Evolutionary conservation across 2,797 vertebrate genomes (phyloP).

Genomic region (Hyperoplus immaculatus): DNA sequence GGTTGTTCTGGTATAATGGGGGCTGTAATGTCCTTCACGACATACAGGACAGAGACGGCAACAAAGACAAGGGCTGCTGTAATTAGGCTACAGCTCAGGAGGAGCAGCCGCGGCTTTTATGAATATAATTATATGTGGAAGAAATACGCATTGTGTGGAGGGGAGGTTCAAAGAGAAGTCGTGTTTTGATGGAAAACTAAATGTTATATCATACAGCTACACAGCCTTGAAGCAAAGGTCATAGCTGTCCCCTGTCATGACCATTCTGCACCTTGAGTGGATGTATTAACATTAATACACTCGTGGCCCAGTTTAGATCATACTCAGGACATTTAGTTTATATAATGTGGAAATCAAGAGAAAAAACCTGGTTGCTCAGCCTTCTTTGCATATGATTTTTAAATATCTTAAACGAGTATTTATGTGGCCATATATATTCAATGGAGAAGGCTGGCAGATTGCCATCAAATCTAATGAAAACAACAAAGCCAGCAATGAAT

Average conservation of each 20-base stretch:
- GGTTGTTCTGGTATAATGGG: slow-evolving; percentile 50
- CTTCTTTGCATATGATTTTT: no score
- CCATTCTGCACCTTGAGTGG: no score
- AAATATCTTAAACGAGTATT: neutral
- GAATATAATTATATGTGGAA: slow-evolving; percentile 58
- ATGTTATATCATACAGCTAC: neutral
- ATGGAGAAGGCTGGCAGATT: neutral
- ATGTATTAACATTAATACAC: no score
- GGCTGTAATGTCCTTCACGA: slow-evolving; percentile 39
- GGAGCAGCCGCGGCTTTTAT: slow-evolving; percentile 34
- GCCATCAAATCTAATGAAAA: neutral
- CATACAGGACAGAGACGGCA: slow-evolving; percentile 34
- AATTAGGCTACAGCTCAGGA: slow-evolving; percentile 60
- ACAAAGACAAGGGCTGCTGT: slow-evolving; percentile 43
- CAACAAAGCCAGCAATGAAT: neutral
- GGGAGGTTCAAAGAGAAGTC: slow-evolving; percentile 10
- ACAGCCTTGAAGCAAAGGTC: no score
- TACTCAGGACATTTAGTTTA: no score
- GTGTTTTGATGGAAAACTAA: neutral
- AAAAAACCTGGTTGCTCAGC: no score
- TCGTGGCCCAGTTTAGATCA: no score
- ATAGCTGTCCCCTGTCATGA: no score
- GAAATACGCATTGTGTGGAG: slow-evolving; percentile 6
- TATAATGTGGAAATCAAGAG: no score
- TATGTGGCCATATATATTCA: neutral